Evolutionary conservation across 2,113 vertebrate genomes (phyloP), one percentile per base, ranked within the genome.

Genomic region (Steatornis caripensis): DNA sequence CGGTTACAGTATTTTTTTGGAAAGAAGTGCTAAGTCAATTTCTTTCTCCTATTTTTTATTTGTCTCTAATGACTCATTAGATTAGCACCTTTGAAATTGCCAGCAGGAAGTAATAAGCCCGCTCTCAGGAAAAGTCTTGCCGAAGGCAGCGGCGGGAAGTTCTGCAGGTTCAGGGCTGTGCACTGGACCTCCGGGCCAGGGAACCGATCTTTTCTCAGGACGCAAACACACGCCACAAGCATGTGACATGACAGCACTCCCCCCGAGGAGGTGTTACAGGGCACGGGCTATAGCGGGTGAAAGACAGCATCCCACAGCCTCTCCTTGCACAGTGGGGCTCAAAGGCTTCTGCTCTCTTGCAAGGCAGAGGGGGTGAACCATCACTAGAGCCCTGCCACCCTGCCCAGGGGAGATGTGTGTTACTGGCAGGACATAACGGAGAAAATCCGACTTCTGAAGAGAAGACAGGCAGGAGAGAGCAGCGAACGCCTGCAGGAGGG

Each of bases 51-150:
- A 2, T 83, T 72, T 84, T 91, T 92, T 46, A 41, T 76, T 72
- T 95, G 78, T 22, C 84, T 90, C 93, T 95, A 84, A 78, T 96
- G 98, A 96, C 86, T 98, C 95, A 92, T 91, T 96, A 95, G 96
- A 95, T 96, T 68, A 96, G 89, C 96, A 96, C 95, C 97, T 95
- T 84, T 17, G 93, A 90, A 89, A 92, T 32, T 93, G 77, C 87
- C 79, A 90, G 66, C 91, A 93, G 94, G 84, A 75, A 55, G 89
- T 9, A 69, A 61, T 30, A 11, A 97, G 88, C 7, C 82, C 45
- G 80, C 94, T 77, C 7, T 19, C 80, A 81, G 84, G 69, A 53
- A 15, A 92, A 89, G 91, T 8, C 64, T 71, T 48, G 74, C 76
- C 82, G 91, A 64, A 94, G 74, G 32, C 91, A 66, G 70, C 5